phyloP scores from a whole-genome alignment of 1,140 invertebrate species.

The Pissodes strobi region DNA sequence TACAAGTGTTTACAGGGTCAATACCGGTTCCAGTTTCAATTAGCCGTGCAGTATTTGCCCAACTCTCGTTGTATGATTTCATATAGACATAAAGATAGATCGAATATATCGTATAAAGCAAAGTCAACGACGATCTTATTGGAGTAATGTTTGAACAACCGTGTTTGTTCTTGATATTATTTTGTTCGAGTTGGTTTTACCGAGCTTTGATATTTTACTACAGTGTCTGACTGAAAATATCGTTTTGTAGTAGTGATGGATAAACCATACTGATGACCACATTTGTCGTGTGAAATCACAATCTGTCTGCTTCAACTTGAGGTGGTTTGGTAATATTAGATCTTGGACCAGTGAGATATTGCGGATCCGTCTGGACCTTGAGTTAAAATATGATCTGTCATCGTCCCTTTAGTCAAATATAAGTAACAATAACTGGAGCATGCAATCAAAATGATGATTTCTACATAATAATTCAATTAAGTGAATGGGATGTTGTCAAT shows the following conservation, averaged over 20 bases:
- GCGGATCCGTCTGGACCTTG: too few species aligned
- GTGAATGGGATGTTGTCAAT: too few species aligned
- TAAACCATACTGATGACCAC: too few species aligned
- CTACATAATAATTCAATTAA: too few species aligned
- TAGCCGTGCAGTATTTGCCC: conserved; percentile 48
- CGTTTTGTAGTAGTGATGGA: not conserved
- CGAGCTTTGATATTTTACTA: not conserved
- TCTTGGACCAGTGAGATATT: too few species aligned
- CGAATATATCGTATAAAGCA: conserved; percentile 39
- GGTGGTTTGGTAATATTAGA: too few species aligned
- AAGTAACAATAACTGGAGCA: too few species aligned
- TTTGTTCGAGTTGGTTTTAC: conserved; percentile 6
- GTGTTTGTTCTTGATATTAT: conserved; percentile 44
- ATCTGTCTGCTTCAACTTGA: too few species aligned
- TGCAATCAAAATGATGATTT: too few species aligned
- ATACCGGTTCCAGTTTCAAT: conserved; percentile 51
- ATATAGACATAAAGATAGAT: conserved; percentile 35
- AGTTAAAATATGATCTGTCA: too few species aligned
- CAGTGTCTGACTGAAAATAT: not conserved
- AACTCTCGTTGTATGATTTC: conserved; percentile 52
- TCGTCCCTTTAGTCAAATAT: too few species aligned
- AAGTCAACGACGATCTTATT: conserved; percentile 45
- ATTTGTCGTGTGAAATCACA: too few species aligned
- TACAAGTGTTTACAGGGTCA: conserved; percentile 52
- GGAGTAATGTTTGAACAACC: not conserved